These are phyloP conservation scores for Philereme transversata DNA, from an alignment of 2,888 invertebrate genomes.

Conservation along the genomic window DNA sequence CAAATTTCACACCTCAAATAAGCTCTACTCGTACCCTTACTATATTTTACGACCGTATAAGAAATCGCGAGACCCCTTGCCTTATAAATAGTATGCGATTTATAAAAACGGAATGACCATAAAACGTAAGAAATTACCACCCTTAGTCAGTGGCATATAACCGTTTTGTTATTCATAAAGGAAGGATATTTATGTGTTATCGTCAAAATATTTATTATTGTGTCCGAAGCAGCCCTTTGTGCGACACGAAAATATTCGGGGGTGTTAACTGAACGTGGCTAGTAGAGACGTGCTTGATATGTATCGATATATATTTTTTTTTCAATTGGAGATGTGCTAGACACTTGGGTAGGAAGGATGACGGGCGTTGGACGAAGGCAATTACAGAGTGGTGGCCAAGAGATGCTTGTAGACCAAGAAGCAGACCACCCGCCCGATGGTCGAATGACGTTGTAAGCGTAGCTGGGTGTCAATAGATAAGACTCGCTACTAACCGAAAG, in stretches of 20 bases:
- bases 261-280: slow-evolving; percentile 67
- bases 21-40: slow-evolving; percentile 30
- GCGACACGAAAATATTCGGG: slow-evolving; percentile 74
- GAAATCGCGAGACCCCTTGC: slow-evolving; percentile 60
- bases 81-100: slow-evolving; percentile 76
- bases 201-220: slow-evolving; percentile 84
- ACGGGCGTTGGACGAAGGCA: no score
- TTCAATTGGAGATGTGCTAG: no score
- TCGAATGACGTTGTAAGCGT: no score
- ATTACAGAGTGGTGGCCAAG: no score
- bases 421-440: no score
- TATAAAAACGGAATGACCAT: slow-evolving; percentile 74
- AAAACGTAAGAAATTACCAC: slow-evolving; percentile 73
- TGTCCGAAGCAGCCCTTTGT: slow-evolving; percentile 79
- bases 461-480: no score
- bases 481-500: no score
- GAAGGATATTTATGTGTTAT: slow-evolving; percentile 81
- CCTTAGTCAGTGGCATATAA: slow-evolving; percentile 67
- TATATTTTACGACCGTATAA: slow-evolving; percentile 49
- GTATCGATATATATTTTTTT: slow-evolving; percentile 25
- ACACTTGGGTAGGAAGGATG: no score
- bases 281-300: slow-evolving; percentile 49
- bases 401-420: no score
- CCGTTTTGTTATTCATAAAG: slow-evolving; percentile 81
- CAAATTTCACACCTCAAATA: slow-evolving; percentile 34